These are phyloP conservation scores for Lutraria lutraria DNA, from an alignment of 2,888 invertebrate species.

Conservation along the genomic window DNA sequence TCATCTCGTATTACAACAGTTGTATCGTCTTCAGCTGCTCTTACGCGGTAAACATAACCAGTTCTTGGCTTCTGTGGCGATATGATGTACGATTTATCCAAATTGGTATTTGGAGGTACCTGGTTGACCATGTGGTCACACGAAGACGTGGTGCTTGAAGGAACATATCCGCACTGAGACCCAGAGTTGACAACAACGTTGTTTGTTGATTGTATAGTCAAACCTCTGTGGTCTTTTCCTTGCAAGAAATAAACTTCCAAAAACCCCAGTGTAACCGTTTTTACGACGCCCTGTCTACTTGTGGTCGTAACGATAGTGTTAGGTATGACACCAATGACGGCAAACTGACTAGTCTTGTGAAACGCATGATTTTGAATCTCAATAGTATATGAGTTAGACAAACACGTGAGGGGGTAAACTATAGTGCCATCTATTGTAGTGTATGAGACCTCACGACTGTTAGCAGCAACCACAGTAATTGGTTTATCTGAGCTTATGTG, in stretches of 20 bases:
- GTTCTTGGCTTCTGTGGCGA: slow-evolving; percentile 26
- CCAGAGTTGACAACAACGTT: slow-evolving; percentile 31
- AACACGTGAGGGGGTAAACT: slow-evolving; percentile 29
- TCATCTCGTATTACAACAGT: background rate
- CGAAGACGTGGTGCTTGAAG: background rate
- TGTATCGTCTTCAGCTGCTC: slow-evolving; percentile 34
- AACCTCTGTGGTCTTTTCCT: slow-evolving; percentile 28
- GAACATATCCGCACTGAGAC: slow-evolving; percentile 35
- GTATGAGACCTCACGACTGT: slow-evolving; percentile 37
- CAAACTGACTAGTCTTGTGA: slow-evolving; percentile 33
- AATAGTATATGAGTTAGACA: slow-evolving; percentile 26
- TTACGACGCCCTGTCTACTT: background rate
- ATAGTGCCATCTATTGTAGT: slow-evolving; percentile 32
- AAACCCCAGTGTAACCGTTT: background rate
- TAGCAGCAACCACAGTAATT: slow-evolving; percentile 30
- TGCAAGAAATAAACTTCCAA: slow-evolving; percentile 31
- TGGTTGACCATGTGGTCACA: slow-evolving; percentile 44
- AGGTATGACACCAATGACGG: background rate
- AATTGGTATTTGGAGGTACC: slow-evolving; percentile 11
- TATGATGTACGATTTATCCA: slow-evolving; percentile 13
- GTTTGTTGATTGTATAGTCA: background rate
- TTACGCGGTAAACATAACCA: slow-evolving; percentile 25
- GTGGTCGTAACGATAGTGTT: background rate
- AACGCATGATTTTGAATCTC: slow-evolving; percentile 24
- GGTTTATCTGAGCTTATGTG: slow-evolving; percentile 24